Conservation (phyloP, 2,113 vertebrate genomes). For the Paratilapia polleni region DNA sequence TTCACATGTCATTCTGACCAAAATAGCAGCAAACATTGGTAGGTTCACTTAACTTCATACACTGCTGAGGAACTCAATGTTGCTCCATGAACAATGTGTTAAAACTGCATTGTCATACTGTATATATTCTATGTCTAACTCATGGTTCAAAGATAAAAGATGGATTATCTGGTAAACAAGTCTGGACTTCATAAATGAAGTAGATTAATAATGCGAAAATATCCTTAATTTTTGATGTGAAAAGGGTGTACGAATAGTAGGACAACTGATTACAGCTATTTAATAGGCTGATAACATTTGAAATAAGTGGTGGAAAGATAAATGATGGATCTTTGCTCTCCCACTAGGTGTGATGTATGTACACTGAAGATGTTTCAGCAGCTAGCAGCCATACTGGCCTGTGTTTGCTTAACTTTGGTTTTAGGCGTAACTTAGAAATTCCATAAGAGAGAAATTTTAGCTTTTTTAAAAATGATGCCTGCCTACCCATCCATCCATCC, state of each 20-base stretch:
- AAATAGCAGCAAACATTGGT: too few species aligned
- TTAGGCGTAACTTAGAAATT: neutral
- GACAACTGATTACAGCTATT: neutral
- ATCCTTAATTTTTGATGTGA: neutral
- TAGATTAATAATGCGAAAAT: neutral
- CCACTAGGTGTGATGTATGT: neutral
- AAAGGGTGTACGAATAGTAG: neutral
- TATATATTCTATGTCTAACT: neutral
- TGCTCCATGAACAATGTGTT: neutral
- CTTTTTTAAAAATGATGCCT: neutral
- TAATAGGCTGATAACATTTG: neutral
- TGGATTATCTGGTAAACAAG: neutral
- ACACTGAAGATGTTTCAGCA: neutral
- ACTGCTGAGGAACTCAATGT: neutral
- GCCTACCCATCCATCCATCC: too few species aligned
- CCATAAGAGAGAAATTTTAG: neutral
- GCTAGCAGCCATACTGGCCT: neutral
- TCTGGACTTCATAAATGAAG: neutral
- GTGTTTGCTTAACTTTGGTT: constrained; percentile 65
- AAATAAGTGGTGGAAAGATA: neutral
- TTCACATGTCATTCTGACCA: too few species aligned
- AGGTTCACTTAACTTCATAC: too few species aligned
- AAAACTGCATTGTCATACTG: too few species aligned
- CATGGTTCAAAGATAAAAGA: neutral
- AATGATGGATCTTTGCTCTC: neutral